These are phyloP conservation scores for Todiramphus chloris DNA, from an alignment of 2,113 vertebrate genomes.

Conservation along the genomic window DNA sequence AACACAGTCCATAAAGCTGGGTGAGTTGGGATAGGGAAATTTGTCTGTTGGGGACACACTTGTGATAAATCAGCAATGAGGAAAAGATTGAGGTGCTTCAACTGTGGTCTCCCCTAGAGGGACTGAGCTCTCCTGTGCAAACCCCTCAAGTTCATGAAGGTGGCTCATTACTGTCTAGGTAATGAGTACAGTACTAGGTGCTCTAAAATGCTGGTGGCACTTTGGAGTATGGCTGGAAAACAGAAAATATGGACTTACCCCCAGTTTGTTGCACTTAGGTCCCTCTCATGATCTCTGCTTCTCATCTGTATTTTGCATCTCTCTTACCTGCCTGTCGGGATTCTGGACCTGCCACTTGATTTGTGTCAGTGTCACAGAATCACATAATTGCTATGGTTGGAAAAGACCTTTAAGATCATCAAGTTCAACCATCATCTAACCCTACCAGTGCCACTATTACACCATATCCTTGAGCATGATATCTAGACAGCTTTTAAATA, in stretches of 20 bases:
- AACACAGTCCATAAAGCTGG: fast-evolving
- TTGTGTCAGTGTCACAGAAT: background rate
- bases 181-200: background rate
- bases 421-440: too few species aligned
- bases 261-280: fast-evolving
- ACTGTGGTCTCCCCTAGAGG: background rate
- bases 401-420: too few species aligned
- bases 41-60: background rate
- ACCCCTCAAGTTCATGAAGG: background rate
- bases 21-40: background rate
- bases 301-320: background rate
- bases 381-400: too few species aligned
- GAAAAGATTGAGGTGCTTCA: background rate
- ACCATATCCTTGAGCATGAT: too few species aligned
- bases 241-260: background rate
- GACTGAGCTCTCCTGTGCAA: background rate
- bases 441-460: too few species aligned
- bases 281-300: background rate
- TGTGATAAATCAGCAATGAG: background rate
- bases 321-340: background rate
- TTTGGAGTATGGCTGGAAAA: background rate
- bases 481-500: too few species aligned
- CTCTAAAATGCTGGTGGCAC: background rate
- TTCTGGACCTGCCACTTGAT: background rate
- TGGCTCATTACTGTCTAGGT: background rate